A percentile compares a stretch with the other conserved stretches of the same genome.
These are phyloP conservation scores for Stramonita haemastoma DNA, from an alignment of 2,888 invertebrate species.

Conservation along the genomic window DNA sequence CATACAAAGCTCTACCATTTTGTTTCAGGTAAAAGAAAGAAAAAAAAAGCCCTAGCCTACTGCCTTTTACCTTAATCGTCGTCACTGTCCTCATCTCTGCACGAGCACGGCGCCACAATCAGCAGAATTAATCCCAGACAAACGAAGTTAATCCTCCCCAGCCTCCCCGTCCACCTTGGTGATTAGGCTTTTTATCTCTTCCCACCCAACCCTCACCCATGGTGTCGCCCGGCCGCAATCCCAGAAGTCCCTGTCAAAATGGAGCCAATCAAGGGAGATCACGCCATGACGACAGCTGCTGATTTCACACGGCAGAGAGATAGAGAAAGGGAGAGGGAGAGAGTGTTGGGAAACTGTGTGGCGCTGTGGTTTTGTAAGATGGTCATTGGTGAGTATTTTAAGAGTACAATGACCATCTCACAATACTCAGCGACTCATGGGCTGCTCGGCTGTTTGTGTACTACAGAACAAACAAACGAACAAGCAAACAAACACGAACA, in stretches of 20 bases:
- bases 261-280: slow-evolving; percentile 7
- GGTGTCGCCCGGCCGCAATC: not conserved
- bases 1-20: not conserved
- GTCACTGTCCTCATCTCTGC: not conserved
- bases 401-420: slow-evolving; percentile 29
- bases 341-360: not conserved
- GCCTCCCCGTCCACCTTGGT: not conserved
- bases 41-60: too few relatives aligned
- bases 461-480: too few relatives aligned
- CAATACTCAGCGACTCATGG: slow-evolving; percentile 33
- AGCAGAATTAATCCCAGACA: not conserved
- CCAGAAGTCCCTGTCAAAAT: not conserved
- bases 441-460: not conserved
- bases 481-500: too few relatives aligned
- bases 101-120: not conserved
- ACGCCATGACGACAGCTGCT: not conserved
- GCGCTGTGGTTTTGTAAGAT: slow-evolving; percentile 38
- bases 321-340: not conserved
- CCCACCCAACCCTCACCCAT: not conserved
- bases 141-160: not conserved
- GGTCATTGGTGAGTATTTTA: slow-evolving; percentile 19
- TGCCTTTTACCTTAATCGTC: not conserved
- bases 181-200: not conserved
- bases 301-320: too few relatives aligned
- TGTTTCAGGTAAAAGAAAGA: not conserved